Evolutionary conservation across 2,797 vertebrate genomes (phyloP).

Genomic region (Cossypha polioptera): DNA sequence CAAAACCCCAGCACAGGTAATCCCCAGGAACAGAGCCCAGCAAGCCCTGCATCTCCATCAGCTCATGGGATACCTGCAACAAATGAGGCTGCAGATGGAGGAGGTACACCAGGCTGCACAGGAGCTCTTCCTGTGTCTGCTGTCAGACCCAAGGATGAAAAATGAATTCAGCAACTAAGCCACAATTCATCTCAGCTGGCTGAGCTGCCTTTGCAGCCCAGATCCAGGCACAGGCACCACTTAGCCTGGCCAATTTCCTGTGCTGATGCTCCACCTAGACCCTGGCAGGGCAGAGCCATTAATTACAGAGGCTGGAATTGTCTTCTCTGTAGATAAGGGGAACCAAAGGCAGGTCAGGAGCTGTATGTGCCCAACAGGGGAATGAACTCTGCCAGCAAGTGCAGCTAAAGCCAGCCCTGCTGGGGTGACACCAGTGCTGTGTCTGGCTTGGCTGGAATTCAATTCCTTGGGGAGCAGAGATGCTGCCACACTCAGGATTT

Average conservation of each 20-base stretch:
- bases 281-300: neutral
- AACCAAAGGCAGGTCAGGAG: slow-evolving; percentile 26
- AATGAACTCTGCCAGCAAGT: neutral
- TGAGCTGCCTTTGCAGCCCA: neutral
- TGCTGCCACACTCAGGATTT: neutral
- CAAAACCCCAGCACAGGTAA: neutral
- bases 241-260: slow-evolving; percentile 20
- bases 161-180: neutral
- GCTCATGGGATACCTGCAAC: fast-evolving
- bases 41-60: neutral
- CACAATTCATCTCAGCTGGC: neutral
- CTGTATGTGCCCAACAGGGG: neutral
- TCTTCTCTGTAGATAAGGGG: slow-evolving; percentile 5
- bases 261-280: neutral
- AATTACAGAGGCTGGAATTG: slow-evolving; percentile 46
- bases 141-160: neutral
- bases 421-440: fast-evolving
- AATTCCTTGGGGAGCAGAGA: neutral
- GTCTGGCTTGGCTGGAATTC: neutral
- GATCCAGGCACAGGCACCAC: neutral
- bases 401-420: neutral
- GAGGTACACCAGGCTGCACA: neutral
- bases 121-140: neutral
- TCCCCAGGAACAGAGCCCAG: neutral
- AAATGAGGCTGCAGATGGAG: neutral